Conservation (phyloP, 2,888 invertebrate species). For the Dasysyrphus tricinctus region DNA sequence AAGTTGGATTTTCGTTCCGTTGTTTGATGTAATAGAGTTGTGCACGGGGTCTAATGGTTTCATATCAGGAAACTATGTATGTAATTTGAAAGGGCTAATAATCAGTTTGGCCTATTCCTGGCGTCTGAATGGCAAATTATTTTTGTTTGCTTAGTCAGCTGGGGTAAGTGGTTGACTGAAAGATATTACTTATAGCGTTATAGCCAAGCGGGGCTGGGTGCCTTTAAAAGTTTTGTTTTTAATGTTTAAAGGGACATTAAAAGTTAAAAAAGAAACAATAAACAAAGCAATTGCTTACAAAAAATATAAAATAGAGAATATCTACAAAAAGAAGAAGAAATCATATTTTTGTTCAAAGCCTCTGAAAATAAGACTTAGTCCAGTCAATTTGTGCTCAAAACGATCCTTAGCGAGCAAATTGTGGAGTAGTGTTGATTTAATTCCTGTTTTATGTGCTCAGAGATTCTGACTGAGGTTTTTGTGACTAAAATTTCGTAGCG, state of each 20-base stretch:
- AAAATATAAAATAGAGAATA: no score
- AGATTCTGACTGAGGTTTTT: no score
- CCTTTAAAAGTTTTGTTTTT: neutral
- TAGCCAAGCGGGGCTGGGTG: neutral
- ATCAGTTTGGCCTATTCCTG: constrained; percentile 52
- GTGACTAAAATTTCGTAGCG: no score
- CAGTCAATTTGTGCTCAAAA: no score
- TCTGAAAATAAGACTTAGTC: no score
- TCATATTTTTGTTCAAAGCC: no score
- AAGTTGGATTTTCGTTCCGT: constrained; percentile 23
- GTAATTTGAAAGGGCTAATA: constrained; percentile 62
- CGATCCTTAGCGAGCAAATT: no score
- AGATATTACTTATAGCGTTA: neutral
- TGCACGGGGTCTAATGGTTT: constrained; percentile 48
- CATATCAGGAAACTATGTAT: constrained; percentile 62
- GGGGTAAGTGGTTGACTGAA: neutral
- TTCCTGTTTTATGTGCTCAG: no score
- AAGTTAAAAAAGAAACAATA: neutral
- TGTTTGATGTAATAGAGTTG: constrained; percentile 55
- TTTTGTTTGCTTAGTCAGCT: constrained; percentile 57
- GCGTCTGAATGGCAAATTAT: constrained; percentile 57
- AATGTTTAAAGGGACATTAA: neutral
- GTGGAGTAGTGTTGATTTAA: no score
- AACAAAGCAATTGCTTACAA: no score
- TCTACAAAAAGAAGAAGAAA: no score